phyloP scores from a whole-genome alignment of 2,113 vertebrate genomes.

The Psilopogon haemacephalus region DNA sequence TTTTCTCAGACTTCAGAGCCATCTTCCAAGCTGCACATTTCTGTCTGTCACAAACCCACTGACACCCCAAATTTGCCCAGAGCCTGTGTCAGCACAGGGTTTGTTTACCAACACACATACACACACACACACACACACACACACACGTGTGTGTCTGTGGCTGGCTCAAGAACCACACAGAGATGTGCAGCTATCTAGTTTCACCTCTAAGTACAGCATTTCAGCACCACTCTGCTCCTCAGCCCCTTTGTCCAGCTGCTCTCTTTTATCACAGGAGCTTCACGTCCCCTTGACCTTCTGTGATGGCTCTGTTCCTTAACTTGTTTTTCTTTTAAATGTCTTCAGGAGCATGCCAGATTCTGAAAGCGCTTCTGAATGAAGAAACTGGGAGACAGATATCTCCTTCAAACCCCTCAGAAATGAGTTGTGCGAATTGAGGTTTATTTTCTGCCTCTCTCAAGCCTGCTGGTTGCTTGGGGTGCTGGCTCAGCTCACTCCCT shows the following conservation, averaged over 20 bases:
- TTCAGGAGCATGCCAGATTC: background rate
- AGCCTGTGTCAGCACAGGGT: background rate
- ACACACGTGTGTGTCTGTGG: background rate
- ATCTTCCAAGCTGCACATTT: background rate
- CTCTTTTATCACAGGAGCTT: background rate
- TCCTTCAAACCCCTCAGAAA: background rate
- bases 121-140: fast-evolving
- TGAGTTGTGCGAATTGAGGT: background rate
- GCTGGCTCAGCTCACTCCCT: background rate
- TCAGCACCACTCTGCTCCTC: background rate
- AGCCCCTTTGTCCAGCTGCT: background rate
- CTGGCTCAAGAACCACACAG: background rate
- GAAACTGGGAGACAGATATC: background rate
- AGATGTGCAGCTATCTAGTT: background rate
- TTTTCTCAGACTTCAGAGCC: background rate
- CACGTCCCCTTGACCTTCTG: background rate
- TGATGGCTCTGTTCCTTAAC: background rate
- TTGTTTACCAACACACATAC: fast-evolving
- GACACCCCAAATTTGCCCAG: background rate
- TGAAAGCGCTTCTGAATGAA: background rate
- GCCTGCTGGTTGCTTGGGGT: too few relatives aligned
- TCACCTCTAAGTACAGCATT: background rate
- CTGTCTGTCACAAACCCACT: background rate
- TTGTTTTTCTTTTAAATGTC: background rate
- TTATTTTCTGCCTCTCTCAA: background rate